A percentile compares a stretch with the other conserved stretches of the same genome.
phyloP scores from a whole-genome alignment of 2,888 invertebrate species.

The Helicoverpa assulta region DNA sequence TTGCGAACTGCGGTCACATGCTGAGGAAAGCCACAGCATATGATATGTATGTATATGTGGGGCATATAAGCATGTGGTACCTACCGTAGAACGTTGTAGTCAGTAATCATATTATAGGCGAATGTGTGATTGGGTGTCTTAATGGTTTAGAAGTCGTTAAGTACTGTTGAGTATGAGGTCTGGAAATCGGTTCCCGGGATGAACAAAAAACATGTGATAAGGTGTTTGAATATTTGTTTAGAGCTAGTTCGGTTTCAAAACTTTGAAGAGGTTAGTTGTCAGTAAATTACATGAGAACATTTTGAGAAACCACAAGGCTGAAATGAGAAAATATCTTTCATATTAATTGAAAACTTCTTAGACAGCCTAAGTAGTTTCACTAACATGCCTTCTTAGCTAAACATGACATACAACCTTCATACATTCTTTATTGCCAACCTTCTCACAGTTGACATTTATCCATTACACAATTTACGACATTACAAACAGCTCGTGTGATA shows the following conservation, averaged over 20 bases:
- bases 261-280: too few relatives aligned
- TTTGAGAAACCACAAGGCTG: neutral
- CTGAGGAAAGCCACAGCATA: neutral
- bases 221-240: too few relatives aligned
- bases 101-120: neutral
- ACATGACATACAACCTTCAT: constrained; percentile 5
- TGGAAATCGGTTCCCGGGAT: too few relatives aligned
- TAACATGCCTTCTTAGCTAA: constrained; percentile 13
- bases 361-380: neutral
- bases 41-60: neutral
- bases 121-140: too few relatives aligned
- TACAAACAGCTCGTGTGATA: constrained; percentile 47
- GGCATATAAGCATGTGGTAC: neutral
- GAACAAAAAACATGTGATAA: too few relatives aligned
- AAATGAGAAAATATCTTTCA: neutral
- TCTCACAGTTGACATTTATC: constrained; percentile 48
- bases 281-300: too few relatives aligned
- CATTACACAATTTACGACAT: constrained; percentile 43
- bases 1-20: neutral
- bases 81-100: neutral
- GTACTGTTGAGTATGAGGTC: too few relatives aligned
- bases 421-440: constrained; percentile 36
- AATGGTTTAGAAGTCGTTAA: too few relatives aligned
- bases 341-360: neutral
- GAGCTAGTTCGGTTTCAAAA: too few relatives aligned